Base-by-base conservation (phyloP, 2,797 vertebrate species). In the Atherinosoma microstoma region DNA sequence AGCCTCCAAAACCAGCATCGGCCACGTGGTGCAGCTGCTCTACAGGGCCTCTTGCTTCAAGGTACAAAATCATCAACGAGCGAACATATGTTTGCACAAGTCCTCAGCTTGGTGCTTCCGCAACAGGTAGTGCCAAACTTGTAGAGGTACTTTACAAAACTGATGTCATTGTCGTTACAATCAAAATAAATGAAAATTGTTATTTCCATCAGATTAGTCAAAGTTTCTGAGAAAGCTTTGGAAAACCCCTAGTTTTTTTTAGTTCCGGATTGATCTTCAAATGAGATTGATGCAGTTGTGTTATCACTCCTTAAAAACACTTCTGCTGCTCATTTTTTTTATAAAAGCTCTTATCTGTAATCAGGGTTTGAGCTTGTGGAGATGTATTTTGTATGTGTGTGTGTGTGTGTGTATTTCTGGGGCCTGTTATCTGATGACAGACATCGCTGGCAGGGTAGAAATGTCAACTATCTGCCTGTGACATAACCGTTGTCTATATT, bases 31-130 rank as follows among this genome's bases (percentile, higher is more conserved):
- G 88, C 97, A 98, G 93, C 96, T 99, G 83, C 95, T 99, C 78
- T 99, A 99, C 94, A 94, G 97, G 83, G 97, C 97, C 64, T 98
- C 97, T 47, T 98, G 97, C 93, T 99, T 99, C 91, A 98, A 99
- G 97, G 97, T 98, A 69, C 24, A 15, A 10, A 16, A 15, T 11
- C 27, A 40, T 8, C n/a, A 22, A 29, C 27, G 6, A 59, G 5
- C 15, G 2, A 22, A 18, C 29, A 20, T 16, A 18, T 27, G 2
- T 11, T 15, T 35, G 9, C 32, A 32, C 32, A 6, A 32, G 16
- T 47, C n/a, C n/a, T 22, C n/a, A 49, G n/a, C 20, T 47, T 18
- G 15, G 5, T 22, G 47, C 9, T 49, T 11, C 9, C 9, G 20
- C 9, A 10, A 49, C 47, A 49, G n/a, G 9, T 47, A 11, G 47